Conservation (phyloP, 2,888 invertebrate species). For the Folsomia candida region DNA sequence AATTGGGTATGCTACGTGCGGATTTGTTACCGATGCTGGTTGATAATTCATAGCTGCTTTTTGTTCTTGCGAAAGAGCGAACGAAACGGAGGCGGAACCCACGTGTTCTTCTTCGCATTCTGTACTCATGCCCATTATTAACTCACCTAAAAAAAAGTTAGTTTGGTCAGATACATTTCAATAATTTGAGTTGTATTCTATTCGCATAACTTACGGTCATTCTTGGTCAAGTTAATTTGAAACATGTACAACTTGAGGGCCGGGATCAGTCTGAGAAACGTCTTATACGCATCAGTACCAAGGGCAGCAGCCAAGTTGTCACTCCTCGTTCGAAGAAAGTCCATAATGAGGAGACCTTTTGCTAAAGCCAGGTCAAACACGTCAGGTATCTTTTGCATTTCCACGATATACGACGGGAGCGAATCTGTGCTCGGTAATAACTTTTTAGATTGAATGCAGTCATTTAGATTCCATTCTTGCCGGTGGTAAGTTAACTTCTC, state of each 20-base stretch:
- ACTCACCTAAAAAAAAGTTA: not conserved
- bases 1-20: not conserved
- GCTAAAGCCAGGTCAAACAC: slow-evolving; percentile 3
- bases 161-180: no score
- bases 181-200: no score
- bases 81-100: not conserved
- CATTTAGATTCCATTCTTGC: slow-evolving; percentile 3
- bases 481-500: not conserved
- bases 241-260: not conserved
- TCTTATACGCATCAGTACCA: slow-evolving; percentile 14
- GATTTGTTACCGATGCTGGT: not conserved
- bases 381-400: not conserved
- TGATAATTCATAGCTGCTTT: no score
- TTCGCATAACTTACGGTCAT: slow-evolving; percentile 8
- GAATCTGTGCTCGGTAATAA: not conserved
- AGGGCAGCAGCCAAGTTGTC: slow-evolving; percentile 13
- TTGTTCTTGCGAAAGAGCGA: not conserved
- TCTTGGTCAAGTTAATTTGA: not conserved
- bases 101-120: slow-evolving; percentile 12
- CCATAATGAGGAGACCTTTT: not conserved
- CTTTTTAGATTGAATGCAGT: not conserved
- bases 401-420: not conserved
- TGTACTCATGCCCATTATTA: not conserved
- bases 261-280: not conserved
- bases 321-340: not conserved